Evolutionary conservation across 1,140 invertebrate species (phyloP).

Genomic region (Luehdorfia chinensis): DNA sequence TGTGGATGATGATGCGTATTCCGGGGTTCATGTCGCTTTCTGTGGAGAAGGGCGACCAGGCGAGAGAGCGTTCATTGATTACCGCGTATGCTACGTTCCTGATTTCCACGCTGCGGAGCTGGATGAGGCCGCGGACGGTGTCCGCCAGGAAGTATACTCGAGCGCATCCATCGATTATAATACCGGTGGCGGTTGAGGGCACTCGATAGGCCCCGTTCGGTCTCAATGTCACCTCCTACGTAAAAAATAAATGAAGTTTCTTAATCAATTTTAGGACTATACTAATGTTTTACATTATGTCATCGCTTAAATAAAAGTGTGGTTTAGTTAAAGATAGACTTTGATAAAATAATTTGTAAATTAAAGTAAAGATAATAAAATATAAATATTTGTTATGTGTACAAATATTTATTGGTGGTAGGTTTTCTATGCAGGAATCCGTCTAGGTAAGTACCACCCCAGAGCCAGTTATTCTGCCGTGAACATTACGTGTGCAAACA

Average conservation of each 20-base stretch:
- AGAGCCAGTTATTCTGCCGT: too few relatives aligned
- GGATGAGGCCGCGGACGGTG: constrained; percentile 54
- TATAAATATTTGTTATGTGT: too few relatives aligned
- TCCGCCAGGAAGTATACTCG: constrained; percentile 73
- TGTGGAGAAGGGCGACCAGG: constrained; percentile 52
- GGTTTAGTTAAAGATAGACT: too few relatives aligned
- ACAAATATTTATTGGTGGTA: too few relatives aligned
- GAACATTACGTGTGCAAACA: too few relatives aligned
- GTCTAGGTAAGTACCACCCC: too few relatives aligned
- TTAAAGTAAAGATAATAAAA: neutral
- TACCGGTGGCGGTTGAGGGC: constrained; percentile 73
- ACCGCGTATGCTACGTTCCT: constrained; percentile 45
- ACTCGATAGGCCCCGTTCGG: constrained; percentile 78
- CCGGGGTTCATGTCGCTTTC: constrained; percentile 56
- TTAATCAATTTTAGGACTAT: too few relatives aligned
- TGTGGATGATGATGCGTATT: constrained; percentile 52
- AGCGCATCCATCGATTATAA: constrained; percentile 76
- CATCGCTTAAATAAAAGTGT: too few relatives aligned
- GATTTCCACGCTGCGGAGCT: constrained; percentile 56
- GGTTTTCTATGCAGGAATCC: too few relatives aligned
- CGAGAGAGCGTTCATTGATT: constrained; percentile 53
- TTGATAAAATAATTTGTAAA: neutral
- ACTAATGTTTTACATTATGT: too few relatives aligned
- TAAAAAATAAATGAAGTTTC: too few relatives aligned
- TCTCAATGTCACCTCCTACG: constrained; percentile 78